Percentiles rank a stretch among this genome's conserved stretches.
Evolutionary conservation across 64 coral and sea anemone genomes (phyloP).

Genomic region (Montipora cactus): DNA sequence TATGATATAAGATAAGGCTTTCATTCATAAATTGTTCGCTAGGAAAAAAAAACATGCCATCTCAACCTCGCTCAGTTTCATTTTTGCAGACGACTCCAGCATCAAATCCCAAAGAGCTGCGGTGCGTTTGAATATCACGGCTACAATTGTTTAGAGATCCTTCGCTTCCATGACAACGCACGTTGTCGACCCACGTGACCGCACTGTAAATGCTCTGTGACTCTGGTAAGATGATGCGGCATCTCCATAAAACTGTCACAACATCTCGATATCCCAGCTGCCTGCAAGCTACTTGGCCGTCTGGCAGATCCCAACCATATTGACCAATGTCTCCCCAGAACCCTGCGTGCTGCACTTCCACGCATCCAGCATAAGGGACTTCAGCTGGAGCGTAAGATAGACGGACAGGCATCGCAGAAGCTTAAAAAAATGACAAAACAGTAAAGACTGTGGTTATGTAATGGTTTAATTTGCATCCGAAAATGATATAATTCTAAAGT

Average conservation of each 20-base stretch:
- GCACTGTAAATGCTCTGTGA: background rate
- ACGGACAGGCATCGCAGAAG: background rate
- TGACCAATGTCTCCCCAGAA: conserved; percentile 70
- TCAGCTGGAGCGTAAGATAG: conserved; percentile 16
- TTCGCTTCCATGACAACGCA: conserved; percentile 60
- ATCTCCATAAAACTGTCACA: conserved; percentile 15
- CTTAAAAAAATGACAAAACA: background rate
- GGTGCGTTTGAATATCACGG: background rate
- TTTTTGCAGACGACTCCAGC: conserved; percentile 59
- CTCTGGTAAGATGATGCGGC: background rate
- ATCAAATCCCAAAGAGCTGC: background rate
- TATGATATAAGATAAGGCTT: no score
- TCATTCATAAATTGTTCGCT: no score
- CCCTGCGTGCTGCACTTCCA: conserved; percentile 60
- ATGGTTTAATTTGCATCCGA: background rate
- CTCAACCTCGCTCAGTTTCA: conserved; percentile 41
- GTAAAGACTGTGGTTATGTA: background rate
- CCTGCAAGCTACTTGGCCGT: conserved; percentile 45
- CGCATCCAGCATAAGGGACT: conserved; percentile 64
- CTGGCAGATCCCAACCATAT: conserved; percentile 46
- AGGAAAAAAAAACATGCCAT: no score
- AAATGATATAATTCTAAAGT: background rate
- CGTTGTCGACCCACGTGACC: conserved; percentile 43
- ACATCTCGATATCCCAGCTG: conserved; percentile 32
- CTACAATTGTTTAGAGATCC: conserved; percentile 43